Conservation (phyloP, 2,113 vertebrate species). For the Pteropus alecto region DNA sequence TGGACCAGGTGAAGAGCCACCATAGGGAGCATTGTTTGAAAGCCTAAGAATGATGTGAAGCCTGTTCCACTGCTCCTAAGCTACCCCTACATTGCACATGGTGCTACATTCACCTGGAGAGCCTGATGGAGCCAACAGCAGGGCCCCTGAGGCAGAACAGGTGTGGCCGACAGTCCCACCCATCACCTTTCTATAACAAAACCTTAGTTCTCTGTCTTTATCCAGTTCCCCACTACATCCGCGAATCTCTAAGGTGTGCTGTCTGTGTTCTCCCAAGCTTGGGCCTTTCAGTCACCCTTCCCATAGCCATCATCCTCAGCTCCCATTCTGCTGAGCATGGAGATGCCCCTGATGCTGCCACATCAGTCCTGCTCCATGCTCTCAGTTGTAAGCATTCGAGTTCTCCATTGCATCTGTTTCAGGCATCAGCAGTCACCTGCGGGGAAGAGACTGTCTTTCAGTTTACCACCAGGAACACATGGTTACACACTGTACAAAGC, state of each 20-base stretch:
- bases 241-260: neutral
- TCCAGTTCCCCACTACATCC: neutral
- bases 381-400: fast-evolving
- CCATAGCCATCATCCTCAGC: neutral
- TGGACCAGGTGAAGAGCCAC: neutral
- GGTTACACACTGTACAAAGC: neutral
- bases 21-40: neutral
- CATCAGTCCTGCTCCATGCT: neutral
- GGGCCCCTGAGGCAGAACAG: neutral
- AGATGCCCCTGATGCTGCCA: neutral
- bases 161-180: neutral
- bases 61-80: neutral
- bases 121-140: neutral
- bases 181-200: neutral
- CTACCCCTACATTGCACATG: fast-evolving
- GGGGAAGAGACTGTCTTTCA: no score
- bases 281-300: neutral
- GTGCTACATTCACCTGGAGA: neutral
- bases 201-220: neutral
- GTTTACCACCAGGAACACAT: fast-evolving
- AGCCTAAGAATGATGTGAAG: neutral
- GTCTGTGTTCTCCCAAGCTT: neutral
- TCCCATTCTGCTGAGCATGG: neutral
- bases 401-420: neutral
- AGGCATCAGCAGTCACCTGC: neutral